Evolutionary conservation across 2,113 vertebrate genomes (phyloP).

Genomic region (Platysternon megacephalum): DNA sequence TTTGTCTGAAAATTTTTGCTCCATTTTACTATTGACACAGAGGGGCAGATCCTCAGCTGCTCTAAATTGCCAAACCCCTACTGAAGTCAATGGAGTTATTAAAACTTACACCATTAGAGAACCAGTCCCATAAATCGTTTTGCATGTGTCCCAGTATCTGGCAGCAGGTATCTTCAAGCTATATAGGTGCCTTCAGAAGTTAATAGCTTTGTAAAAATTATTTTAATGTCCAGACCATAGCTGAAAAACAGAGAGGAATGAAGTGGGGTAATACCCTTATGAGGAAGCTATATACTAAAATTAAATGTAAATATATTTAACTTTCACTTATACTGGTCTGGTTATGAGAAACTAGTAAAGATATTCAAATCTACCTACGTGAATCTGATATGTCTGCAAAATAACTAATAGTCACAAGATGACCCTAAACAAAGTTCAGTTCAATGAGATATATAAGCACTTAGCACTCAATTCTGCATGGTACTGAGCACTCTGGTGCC

Average conservation of each 20-base stretch:
- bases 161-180: neutral
- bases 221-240: neutral
- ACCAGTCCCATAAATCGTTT: neutral
- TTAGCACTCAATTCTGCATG: neutral
- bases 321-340: neutral
- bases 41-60: neutral
- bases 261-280: neutral
- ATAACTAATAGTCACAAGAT: rapidly evolving
- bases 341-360: neutral
- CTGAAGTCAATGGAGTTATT: neutral
- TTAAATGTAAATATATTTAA: neutral
- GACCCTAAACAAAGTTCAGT: neutral
- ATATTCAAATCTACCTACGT: rapidly evolving
- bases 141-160: neutral
- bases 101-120: neutral
- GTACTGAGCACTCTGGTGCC: neutral
- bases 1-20: neutral
- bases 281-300: rapidly evolving
- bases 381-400: neutral
- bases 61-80: neutral
- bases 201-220: neutral
- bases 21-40: neutral
- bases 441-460: neutral
- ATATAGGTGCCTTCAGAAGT: neutral
- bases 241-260: neutral